Base-by-base conservation (phyloP, 92 coral and sea anemone species). In the Palythoa heliodiscus region DNA sequence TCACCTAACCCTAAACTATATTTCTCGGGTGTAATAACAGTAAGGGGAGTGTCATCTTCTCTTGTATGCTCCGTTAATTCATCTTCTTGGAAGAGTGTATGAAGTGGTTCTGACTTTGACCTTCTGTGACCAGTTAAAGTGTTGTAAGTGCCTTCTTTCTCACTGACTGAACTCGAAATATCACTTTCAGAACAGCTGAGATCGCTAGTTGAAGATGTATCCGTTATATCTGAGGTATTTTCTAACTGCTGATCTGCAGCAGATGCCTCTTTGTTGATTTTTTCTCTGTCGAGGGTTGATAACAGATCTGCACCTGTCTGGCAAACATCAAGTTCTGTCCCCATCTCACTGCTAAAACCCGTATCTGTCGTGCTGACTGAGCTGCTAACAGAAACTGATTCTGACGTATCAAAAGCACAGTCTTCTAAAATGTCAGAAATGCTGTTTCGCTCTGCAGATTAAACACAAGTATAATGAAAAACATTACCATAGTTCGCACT, bases 31-130 rank as follows among this genome's bases (percentile, higher is more conserved):
- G 57, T 84, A 61, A 68, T 55, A 54, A 53, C 16, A 75, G 75
- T n/a, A 60, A 68, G 11, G 3, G 81, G 20, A 68, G 70, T 25
- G 39, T 84, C 83, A 22, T 47, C 83, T 50, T 82, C 85, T 0
- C 70, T 43, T n/a, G 75, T 78, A 53, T 75, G 86, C 8, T 14
- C 67, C 40, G 82, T 78, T 48, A 74, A 29, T 23, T 38, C 86
- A 68, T 85, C 85, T 2, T 81, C 90, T 29, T 77, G 87, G 25
- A 86, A 87, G 7, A 81, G 90, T 10, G 76, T 38, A 69, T 86
- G 86, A 40, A 95, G 89, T 22, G 97, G 98, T 60, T 97, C 96
- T 8, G 99, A 97, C 55, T 86, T 23, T 2, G 94, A 89, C 76
- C 97, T 86, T 40, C 84, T 82, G 74, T 90, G 90, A 23, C 77